Evolutionary conservation across 2,888 invertebrate genomes (phyloP), one percentile per base, ranked within the genome.

Genomic region (Lordiphosa andalusiaca): DNA sequence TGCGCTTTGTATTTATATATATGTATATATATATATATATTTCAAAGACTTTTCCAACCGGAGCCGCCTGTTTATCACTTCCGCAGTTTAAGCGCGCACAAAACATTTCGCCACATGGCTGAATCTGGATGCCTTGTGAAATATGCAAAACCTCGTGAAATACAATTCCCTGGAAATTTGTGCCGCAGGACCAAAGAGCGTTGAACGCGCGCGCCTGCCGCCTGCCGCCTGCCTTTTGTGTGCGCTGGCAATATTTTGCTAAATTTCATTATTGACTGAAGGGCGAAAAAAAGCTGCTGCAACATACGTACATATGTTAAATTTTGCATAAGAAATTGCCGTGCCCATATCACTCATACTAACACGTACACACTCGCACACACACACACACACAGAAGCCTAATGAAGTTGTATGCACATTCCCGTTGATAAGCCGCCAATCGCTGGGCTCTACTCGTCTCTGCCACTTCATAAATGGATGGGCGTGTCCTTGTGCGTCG

Each of bases 201-300:
- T 30, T 30, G 30, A 30, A 23, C 23, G 30, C 35, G 53, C 16
- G 61, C 35, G 36, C 47, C 42, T 62, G 53, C 21, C 67, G n/a
- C n/a, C n/a, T n/a, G n/a, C n/a, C 35, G 36, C 47, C 42, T 62
- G 53, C 21, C 67, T 58, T 71, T 65, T 73, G 59, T 69, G 59
- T 60, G 37, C 44, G 55, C 38, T 44, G 44, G 55, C 38, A 52
- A 59, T 67, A 77, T 81, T 75, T 81, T 65, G 54, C 67, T 80
- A 74, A 83, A 81, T 83, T 81, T 83, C 73, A 83, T 81, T 83
- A 83, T 83, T 75, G 77, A 77, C 57, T 58, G 39, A 39, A 38
- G 48, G 33, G 10, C 30, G 13, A 4, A 10, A 35, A 25, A 19
- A 41, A 30, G 30, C 37, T 19, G 37, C n/a, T 21, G 59, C 33